phyloP scores from a whole-genome alignment of 1,140 invertebrate species.

The Cecropterus lyciades region DNA sequence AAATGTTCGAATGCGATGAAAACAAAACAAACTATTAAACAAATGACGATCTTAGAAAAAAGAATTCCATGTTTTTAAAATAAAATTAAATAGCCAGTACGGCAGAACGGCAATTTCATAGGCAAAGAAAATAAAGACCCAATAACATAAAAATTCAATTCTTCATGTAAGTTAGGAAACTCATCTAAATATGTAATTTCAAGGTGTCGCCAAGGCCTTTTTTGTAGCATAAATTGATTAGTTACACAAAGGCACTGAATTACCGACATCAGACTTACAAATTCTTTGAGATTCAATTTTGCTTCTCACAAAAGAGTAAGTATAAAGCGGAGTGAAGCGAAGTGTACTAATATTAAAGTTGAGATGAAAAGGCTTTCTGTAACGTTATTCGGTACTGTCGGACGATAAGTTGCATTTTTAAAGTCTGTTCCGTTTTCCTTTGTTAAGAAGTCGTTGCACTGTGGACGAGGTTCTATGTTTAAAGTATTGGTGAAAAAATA shows the following conservation, averaged over 20 bases:
- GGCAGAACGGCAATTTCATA: no score
- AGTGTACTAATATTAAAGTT: conserved; percentile 30
- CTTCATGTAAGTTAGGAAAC: no score
- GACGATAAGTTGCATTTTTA: conserved; percentile 29
- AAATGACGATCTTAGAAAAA: no score
- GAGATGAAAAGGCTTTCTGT: conserved; percentile 15
- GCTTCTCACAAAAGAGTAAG: conserved; percentile 17
- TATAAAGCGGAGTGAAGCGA: conserved; percentile 15
- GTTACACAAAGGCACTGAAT: background rate
- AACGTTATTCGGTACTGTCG: background rate
- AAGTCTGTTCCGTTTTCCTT: conserved; percentile 1
- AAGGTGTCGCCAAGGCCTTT: background rate
- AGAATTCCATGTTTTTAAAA: no score
- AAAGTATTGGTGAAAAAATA: no score
- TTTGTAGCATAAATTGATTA: background rate
- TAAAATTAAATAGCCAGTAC: no score
- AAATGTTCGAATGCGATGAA: no score
- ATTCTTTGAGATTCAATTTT: conserved; percentile 26
- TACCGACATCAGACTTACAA: conserved; percentile 16
- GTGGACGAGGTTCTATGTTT: no score
- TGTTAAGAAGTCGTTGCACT: background rate
- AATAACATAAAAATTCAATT: no score
- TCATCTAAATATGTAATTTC: no score
- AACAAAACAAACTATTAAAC: no score
- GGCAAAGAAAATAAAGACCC: no score